A percentile compares a stretch with the other conserved stretches of the same genome.
Evolutionary conservation across 2,888 invertebrate species (phyloP).

Genomic region (Capitulum mitella): DNA sequence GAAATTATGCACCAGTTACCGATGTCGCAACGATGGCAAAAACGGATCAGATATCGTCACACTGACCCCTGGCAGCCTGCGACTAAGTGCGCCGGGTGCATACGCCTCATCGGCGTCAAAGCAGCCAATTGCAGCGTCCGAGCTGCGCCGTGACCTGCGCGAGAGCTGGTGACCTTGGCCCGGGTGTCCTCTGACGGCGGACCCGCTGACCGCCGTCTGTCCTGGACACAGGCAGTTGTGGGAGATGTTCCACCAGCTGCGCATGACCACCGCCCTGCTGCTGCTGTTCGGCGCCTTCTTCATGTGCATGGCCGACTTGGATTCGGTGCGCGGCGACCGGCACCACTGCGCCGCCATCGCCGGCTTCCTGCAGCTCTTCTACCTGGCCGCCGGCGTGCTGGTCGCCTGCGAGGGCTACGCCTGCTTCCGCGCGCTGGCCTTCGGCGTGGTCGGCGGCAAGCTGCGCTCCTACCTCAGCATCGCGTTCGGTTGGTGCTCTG

Average conservation of each 20-base stretch:
- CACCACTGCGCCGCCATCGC: constrained; percentile 34
- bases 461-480: constrained; percentile 31
- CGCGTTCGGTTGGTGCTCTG: constrained; percentile 24
- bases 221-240: constrained; percentile 36
- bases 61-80: no score
- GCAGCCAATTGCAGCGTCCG: no score
- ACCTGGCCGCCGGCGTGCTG: constrained; percentile 33
- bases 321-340: constrained; percentile 30
- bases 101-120: no score
- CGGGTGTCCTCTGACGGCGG: no score
- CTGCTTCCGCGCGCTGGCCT: constrained; percentile 33
- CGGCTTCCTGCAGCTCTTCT: constrained; percentile 33
- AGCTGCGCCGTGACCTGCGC: no score
- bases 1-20: no score
- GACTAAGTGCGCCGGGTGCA: no score
- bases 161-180: no score
- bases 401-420: constrained; percentile 32
- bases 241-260: constrained; percentile 40
- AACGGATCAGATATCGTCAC: no score
- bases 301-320: constrained; percentile 37
- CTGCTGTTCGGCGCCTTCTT: constrained; percentile 36
- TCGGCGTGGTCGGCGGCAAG: constrained; percentile 34
- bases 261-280: constrained; percentile 37
- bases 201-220: no score
- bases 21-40: no score